Base-by-base conservation (phyloP, 2,797 vertebrate genomes). In the Micromesistius poutassou region DNA sequence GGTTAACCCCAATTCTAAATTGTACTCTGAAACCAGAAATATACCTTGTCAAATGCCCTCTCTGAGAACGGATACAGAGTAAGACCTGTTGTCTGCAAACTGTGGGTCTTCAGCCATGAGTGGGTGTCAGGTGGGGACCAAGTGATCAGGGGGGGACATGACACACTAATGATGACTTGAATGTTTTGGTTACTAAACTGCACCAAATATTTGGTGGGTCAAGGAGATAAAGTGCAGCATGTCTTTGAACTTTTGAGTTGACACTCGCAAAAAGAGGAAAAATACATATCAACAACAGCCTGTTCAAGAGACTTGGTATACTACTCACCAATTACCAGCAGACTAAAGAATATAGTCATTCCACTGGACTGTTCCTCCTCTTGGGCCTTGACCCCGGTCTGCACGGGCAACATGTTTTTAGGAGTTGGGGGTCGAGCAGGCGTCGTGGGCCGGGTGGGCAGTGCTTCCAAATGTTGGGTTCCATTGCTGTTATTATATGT, bases 281-380 rank as follows among this genome's bases (percentile, higher is more conserved):
- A 78, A 1, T 77, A 3, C 38, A 38, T 10, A 38, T 38, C 36
- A 55, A 36, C 42, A 1, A 46, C 35, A 70, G 3, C 4, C 25
- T 2, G 50, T 42, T 42, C 10, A 0, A 28, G 9, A n/a, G 33
- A 76, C 1, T 73, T 16, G 28, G 12, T 82, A 55, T n/a, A 2
- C 94, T 36, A 2, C 94, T 36, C 79, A 99, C 98, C 98, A 88
- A 99, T 93, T 76, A 99, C 97, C 1, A 99, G 94, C 77, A 99
- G 95, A 80, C 95, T 99, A 92, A 99, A 99, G 92, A 99, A 99
- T 73, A 99, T 99, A 0, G 96, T 98, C 97, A 99, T 94, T 84
- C 98, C 98, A 0, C 95, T 99, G 0, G 98, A 99, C 87, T 99
- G 98, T 72, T 99, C 98, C 89, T 99, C 98, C 81, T 99, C 97